phyloP scores from a whole-genome alignment of 2,888 invertebrate species.

The Pseudococcus jackbeardsleyi region DNA sequence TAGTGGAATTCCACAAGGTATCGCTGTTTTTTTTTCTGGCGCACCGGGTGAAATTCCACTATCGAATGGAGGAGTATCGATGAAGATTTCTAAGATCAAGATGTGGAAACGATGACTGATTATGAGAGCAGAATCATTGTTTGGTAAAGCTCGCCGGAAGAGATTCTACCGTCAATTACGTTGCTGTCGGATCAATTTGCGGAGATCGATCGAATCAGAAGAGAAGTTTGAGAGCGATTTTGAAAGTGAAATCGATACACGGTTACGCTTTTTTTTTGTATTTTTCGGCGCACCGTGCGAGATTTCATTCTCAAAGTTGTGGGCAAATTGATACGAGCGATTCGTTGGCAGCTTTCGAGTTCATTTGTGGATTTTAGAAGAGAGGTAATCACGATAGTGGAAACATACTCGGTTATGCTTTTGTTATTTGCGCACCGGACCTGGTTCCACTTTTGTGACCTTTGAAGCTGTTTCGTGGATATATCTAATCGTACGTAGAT shows the following conservation, averaged over 20 bases:
- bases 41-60: constrained; percentile 32
- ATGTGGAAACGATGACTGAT: not conserved
- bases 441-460: constrained; percentile 2
- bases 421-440: constrained; percentile 25
- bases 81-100: not conserved
- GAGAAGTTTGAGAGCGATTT: not conserved
- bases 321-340: not conserved
- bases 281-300: not conserved
- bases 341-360: not conserved
- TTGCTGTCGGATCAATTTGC: not conserved
- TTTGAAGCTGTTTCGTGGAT: not conserved
- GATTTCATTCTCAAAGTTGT: not conserved
- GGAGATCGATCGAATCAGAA: not conserved
- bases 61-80: not conserved
- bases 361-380: not conserved
- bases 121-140: not conserved
- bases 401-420: constrained; percentile 16
- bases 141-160: not conserved
- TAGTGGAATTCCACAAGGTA: constrained; percentile 1
- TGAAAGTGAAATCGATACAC: not conserved
- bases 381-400: not conserved
- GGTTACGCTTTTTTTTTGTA: not conserved
- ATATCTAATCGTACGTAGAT: not conserved
- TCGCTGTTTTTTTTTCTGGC: not conserved
- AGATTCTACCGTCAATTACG: not conserved